Percentiles rank a stretch among this genome's conserved stretches.
These are phyloP conservation scores for Delia radicum DNA, from an alignment of 1,140 invertebrate genomes.

Conservation along the genomic window DNA sequence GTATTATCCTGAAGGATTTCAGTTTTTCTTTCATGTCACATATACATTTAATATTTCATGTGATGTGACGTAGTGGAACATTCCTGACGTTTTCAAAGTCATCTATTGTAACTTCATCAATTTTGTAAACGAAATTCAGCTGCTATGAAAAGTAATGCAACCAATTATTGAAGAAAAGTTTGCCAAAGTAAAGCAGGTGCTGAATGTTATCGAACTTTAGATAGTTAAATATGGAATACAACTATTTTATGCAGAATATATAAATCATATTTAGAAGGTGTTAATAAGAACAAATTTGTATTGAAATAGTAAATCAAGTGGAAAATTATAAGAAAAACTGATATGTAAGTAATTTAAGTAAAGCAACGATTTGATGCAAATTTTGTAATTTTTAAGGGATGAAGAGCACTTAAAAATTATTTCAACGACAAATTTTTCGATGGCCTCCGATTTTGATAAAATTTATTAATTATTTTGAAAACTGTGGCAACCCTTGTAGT, in stretches of 20 bases:
- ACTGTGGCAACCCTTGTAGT: no score
- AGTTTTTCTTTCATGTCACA: background rate
- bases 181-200: background rate
- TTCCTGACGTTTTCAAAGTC: slow-evolving; percentile 42
- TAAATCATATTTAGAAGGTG: background rate
- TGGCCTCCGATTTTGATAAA: no score
- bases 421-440: no score
- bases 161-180: background rate
- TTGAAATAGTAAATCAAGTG: background rate
- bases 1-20: background rate
- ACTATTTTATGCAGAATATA: background rate
- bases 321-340: background rate
- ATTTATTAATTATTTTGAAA: no score
- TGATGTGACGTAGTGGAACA: slow-evolving; percentile 57
- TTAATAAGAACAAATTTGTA: background rate
- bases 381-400: no score
- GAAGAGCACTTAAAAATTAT: no score
- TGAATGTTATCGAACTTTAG: background rate
- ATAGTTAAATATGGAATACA: background rate
- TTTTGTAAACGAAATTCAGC: background rate
- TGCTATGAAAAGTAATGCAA: no score
- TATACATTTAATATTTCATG: slow-evolving; percentile 46
- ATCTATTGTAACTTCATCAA: background rate
- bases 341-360: no score
- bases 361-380: no score